phyloP scores from a whole-genome alignment of 1,140 invertebrate genomes.

The Coelopa frigida region DNA sequence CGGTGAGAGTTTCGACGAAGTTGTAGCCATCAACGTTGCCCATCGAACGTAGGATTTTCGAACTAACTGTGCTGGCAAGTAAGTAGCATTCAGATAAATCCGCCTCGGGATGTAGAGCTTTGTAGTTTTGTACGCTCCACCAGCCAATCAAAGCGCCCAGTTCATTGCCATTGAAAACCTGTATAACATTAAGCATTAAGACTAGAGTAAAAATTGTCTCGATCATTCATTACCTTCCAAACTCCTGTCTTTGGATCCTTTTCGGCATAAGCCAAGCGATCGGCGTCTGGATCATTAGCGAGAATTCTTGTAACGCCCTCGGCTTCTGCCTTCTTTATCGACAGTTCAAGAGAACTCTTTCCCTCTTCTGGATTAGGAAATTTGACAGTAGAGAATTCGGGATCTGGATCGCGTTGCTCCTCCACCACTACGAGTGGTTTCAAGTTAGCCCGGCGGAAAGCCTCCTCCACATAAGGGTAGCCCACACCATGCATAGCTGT shows the following conservation, averaged over 20 bases:
- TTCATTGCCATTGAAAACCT: conserved; percentile 92
- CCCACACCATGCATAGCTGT: conserved; percentile 99
- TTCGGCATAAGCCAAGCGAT: conserved; percentile 89
- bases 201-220: neutral
- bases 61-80: conserved; percentile 92
- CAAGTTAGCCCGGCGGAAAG: conserved; percentile 70
- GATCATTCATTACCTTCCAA: conserved; percentile 59
- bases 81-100: conserved; percentile 62
- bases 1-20: conserved; percentile 93
- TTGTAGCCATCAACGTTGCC: conserved; percentile 73
- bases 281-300: conserved; percentile 98
- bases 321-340: conserved; percentile 75
- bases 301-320: conserved; percentile 69
- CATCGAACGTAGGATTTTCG: conserved; percentile 88
- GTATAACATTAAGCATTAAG: neutral
- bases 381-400: conserved; percentile 86
- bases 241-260: conserved; percentile 55
- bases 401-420: conserved; percentile 84
- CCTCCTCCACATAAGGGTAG: conserved; percentile 66
- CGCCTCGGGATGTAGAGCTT: conserved; percentile 45
- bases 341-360: conserved; percentile 76
- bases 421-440: conserved; percentile 69
- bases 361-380: conserved; percentile 99
- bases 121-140: conserved; percentile 72
- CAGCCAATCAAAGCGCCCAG: conserved; percentile 90